Evolutionary conservation across 2,113 vertebrate species (phyloP).

Genomic region (Cyanoramphus novaezelandiae): DNA sequence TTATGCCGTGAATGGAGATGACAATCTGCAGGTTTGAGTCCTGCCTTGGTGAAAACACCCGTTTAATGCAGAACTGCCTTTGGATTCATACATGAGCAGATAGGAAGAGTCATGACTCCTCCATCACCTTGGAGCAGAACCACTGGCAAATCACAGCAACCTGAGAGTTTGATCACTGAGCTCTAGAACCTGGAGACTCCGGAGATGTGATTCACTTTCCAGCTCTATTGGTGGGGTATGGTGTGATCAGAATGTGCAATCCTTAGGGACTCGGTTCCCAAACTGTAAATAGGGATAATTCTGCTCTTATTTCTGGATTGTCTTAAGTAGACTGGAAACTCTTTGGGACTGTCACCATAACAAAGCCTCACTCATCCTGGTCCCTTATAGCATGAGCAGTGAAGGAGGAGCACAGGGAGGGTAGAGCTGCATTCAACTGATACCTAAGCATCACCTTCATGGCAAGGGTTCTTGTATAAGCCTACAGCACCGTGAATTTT

Average conservation of each 20-base stretch:
- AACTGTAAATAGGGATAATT: background rate
- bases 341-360: background rate
- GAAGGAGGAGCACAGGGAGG: background rate
- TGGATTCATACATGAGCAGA: background rate
- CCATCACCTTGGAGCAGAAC: background rate
- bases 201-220: background rate
- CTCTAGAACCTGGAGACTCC: background rate
- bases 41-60: background rate
- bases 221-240: background rate
- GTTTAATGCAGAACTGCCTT: background rate
- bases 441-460: background rate
- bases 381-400: background rate
- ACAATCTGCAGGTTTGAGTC: background rate
- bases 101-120: background rate
- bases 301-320: background rate
- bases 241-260: background rate
- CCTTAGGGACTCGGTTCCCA: background rate
- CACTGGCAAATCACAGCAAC: rapidly evolving
- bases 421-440: background rate
- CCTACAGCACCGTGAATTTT: background rate
- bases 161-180: rapidly evolving
- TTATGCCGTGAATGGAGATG: background rate
- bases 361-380: background rate
- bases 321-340: background rate
- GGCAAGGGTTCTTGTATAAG: background rate